Base-by-base conservation (phyloP, 2,888 invertebrate species). In the Schizotus pectinicornis region DNA sequence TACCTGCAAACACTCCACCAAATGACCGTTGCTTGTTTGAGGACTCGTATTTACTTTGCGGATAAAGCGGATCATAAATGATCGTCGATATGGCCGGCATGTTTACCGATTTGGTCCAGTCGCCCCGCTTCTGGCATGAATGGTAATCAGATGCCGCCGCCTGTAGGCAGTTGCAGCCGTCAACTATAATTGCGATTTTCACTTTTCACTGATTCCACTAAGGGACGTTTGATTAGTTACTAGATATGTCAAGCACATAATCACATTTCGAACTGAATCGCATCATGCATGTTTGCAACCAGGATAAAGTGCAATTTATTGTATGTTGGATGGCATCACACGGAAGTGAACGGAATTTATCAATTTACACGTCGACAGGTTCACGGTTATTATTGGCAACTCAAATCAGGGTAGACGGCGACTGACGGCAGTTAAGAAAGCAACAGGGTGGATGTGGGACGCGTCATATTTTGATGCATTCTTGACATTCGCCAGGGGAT, bases 161-260 rank as follows among this genome's bases (percentile, higher is more conserved):
- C 43, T 32, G 48, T 30, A 38, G 11, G 31, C 38, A 37, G 30
- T 38, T 13, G 33, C 39, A 50, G 14, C 41, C 39, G 22, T 42
- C 35, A 22, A 43, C 22, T 51, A 43, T 51, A 51, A 51, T 51
- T 43, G 43, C 51, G 13, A 51, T 41, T 50, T 50, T 50, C 50
- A 41, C 41, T 43, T 51, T 51, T 36, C 51, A 36, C 42, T 43
- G 51, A 31, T 35, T 51, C 42, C 35, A 43, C 43, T 50, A 13
- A 50, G 41, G 39, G 50, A 51, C 42, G 51, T 51, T 51, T 51
- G 51, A 43, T 51, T 43, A 34, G 9, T 51, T 34, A 36, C 30
- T 32, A 14, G 42, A 32, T 43, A 42, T 51, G 50, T 50, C 50
- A 50, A 34, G 50, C 41, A 41, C 41, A 38, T 50, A 50, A 50